These are phyloP conservation scores for Ascaphus truei DNA, from an alignment of 2,113 vertebrate species.

Conservation along the genomic window DNA sequence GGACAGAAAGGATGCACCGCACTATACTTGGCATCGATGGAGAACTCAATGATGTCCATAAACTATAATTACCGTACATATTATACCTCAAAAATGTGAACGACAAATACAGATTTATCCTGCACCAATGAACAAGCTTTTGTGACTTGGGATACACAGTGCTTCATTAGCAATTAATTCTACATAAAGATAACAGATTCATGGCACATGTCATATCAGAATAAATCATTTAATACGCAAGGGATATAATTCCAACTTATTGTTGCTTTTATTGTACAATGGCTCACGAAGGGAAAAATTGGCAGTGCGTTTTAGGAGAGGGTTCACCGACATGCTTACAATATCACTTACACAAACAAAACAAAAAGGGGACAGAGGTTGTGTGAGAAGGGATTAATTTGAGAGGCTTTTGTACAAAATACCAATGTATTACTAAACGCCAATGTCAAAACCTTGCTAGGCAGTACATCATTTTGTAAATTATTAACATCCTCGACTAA, in stretches of 20 bases:
- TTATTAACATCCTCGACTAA: slow-evolving; percentile 60
- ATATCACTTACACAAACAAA: slow-evolving; percentile 1
- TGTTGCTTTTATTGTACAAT: slow-evolving; percentile 24
- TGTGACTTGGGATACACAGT: too few relatives aligned
- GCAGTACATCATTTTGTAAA: slow-evolving; percentile 62
- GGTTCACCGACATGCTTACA: neutral
- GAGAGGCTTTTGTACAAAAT: slow-evolving; percentile 51
- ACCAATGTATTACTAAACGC: slow-evolving; percentile 57
- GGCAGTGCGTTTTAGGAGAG: slow-evolving; percentile 31
- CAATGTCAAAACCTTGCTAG: slow-evolving; percentile 53
- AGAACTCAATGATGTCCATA: too few relatives aligned
- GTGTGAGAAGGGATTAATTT: slow-evolving; percentile 48
- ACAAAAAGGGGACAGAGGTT: slow-evolving; percentile 40
- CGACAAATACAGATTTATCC: neutral
- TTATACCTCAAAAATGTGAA: too few relatives aligned
- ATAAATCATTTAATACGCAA: neutral
- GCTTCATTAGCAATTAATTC: too few relatives aligned
- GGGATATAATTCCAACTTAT: neutral
- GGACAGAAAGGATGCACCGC: too few relatives aligned
- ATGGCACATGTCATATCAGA: too few relatives aligned
- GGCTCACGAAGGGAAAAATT: slow-evolving; percentile 42
- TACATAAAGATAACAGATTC: too few relatives aligned
- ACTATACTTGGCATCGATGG: too few relatives aligned
- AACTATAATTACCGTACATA: too few relatives aligned
- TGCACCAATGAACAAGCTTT: neutral